Percentiles rank a stretch among this genome's conserved stretches.
Evolutionary conservation across 2,113 vertebrate species (phyloP).

Genomic region (Pelusios castaneus): DNA sequence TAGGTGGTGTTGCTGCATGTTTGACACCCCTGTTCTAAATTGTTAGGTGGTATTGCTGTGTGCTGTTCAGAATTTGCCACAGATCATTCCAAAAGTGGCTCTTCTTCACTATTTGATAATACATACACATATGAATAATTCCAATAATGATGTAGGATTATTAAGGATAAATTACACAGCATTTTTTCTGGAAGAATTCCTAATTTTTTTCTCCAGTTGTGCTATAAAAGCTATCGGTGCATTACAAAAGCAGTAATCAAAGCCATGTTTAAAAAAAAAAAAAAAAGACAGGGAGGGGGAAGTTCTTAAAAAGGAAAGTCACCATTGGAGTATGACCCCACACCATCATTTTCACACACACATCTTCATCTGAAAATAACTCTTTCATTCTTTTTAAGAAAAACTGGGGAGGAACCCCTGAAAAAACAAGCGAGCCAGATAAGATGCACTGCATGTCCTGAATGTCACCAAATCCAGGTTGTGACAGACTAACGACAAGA

Average conservation of each 20-base stretch:
- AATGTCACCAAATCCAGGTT: constrained; percentile 14
- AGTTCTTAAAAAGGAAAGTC: neutral
- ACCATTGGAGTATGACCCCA: neutral
- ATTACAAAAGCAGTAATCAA: neutral
- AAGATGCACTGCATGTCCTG: neutral
- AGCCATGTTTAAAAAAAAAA: neutral
- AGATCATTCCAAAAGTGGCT: too few relatives aligned
- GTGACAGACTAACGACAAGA: neutral
- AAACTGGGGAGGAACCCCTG: neutral
- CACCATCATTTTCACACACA: neutral
- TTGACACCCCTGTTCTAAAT: too few relatives aligned
- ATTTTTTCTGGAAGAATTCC: neutral
- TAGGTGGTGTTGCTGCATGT: neutral
- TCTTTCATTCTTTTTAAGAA: neutral
- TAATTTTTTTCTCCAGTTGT: neutral
- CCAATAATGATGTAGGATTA: neutral
- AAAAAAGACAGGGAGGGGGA: neutral
- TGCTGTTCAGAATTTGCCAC: too few relatives aligned
- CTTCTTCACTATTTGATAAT: neutral
- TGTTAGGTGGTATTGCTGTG: neutral
- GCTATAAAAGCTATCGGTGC: too few relatives aligned
- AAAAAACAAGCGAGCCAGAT: neutral
- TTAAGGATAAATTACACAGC: neutral
- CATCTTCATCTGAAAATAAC: neutral
- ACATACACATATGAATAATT: neutral